Percentiles rank a stretch among this genome's conserved stretches.
phyloP scores from a whole-genome alignment of 2,888 invertebrate genomes.

The Drosophila bunnanda region DNA sequence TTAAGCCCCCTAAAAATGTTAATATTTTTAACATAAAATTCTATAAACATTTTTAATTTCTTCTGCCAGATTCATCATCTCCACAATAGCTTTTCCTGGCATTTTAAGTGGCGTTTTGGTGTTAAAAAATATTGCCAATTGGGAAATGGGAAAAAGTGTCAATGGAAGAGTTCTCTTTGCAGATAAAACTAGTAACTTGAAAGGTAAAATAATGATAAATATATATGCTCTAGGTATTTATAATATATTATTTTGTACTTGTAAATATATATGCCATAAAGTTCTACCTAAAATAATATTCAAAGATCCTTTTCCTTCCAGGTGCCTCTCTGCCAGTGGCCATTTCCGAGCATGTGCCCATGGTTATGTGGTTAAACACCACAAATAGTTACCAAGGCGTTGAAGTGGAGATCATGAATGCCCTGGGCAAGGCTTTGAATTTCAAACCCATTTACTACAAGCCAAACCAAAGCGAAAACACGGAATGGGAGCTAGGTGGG shows the following conservation, averaged over 20 bases:
- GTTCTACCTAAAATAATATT: neutral
- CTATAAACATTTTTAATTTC: too few species aligned
- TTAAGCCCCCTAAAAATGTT: too few species aligned
- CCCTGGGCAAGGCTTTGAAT: constrained; percentile 89
- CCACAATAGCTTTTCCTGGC: constrained; percentile 91
- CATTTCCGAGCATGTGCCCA: constrained; percentile 80
- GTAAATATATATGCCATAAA: neutral
- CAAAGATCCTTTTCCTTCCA: constrained; percentile 34
- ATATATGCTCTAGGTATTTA: neutral
- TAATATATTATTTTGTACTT: neutral
- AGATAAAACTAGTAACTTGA: constrained; percentile 83
- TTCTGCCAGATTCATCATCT: constrained; percentile 88
- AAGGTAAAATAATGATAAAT: constrained; percentile 57
- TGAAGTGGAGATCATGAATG: constrained; percentile 84
- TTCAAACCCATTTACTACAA: constrained; percentile 89
- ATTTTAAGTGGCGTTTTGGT: constrained; percentile 86
- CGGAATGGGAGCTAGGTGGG: constrained; percentile 84
- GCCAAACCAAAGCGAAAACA: constrained; percentile 86
- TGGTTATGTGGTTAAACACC: constrained; percentile 69
- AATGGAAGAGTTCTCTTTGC: constrained; percentile 75
- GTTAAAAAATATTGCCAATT: constrained; percentile 88
- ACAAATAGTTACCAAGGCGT: constrained; percentile 70
- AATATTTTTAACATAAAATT: too few species aligned
- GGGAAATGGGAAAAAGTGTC: constrained; percentile 87
- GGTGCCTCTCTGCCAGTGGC: constrained; percentile 75